phyloP scores from a whole-genome alignment of 2,888 invertebrate genomes.

The Agrilus cyanescens region DNA sequence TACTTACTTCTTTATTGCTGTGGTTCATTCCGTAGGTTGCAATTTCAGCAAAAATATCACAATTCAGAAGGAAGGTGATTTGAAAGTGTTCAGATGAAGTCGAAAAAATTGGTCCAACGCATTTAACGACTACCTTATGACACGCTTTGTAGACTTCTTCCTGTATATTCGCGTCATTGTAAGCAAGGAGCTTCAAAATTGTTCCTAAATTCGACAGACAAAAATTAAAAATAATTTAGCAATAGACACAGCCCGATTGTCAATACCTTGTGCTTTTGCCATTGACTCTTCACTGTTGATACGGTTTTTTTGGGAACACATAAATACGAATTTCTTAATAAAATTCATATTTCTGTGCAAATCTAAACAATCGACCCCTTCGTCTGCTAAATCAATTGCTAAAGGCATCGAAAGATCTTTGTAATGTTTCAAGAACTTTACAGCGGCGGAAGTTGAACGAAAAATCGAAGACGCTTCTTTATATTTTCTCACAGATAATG shows the following conservation, averaged over 20 bases:
- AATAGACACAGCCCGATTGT: too few species aligned
- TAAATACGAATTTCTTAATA: constrained; percentile 31
- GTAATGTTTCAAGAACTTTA: constrained; percentile 34
- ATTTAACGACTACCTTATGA: constrained; percentile 40
- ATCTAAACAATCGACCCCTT: constrained; percentile 44
- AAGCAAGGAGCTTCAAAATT: constrained; percentile 44
- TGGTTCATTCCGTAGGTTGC: constrained; percentile 48
- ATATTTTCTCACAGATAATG: constrained; percentile 31
- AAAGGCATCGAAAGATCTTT: constrained; percentile 23
- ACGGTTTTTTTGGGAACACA: constrained; percentile 14
- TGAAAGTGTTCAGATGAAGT: constrained; percentile 23
- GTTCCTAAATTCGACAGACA: constrained; percentile 27
- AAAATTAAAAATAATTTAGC: not conserved
- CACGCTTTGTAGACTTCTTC: constrained; percentile 43
- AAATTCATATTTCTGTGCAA: constrained; percentile 45
- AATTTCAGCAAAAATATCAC: constrained; percentile 49
- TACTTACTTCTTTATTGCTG: constrained; percentile 30
- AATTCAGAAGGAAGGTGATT: constrained; percentile 43
- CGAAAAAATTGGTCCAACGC: constrained; percentile 41
- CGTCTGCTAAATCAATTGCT: constrained; percentile 39
- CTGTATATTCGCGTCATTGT: constrained; percentile 42
- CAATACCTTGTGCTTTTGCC: constrained; percentile 31
- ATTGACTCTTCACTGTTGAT: constrained; percentile 22
- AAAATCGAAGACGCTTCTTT: constrained; percentile 34
- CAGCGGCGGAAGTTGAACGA: constrained; percentile 36